Conservation (phyloP, 2,113 vertebrate species). For the Rhinolophus ferrumequinum region DNA sequence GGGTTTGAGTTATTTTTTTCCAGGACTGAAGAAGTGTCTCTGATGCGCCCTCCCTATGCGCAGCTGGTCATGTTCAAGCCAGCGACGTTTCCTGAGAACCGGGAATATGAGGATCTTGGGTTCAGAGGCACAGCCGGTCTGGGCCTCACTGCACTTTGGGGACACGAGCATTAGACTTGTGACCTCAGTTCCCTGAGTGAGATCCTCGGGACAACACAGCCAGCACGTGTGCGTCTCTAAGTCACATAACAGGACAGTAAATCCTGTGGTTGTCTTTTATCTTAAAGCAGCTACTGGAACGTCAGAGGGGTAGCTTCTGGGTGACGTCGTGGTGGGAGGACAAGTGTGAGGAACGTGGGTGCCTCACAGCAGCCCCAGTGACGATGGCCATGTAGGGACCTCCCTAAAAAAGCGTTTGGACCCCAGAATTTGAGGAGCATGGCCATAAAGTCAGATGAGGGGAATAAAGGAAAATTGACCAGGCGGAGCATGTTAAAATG, state of each 20-base stretch:
- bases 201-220: neutral
- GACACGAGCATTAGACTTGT: neutral
- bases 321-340: fast-evolving
- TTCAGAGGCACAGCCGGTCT: neutral
- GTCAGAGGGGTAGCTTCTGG: neutral
- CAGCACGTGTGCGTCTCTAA: neutral
- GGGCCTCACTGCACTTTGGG: neutral
- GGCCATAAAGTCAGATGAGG: neutral
- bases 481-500: neutral
- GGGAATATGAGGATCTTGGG: neutral
- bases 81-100: neutral
- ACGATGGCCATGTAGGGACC: neutral
- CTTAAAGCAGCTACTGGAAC: neutral
- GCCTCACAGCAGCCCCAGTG: neutral
- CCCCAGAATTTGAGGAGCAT: neutral
- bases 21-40: neutral
- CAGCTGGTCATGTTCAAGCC: neutral
- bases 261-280: neutral
- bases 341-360: neutral
- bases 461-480: neutral
- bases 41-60: neutral
- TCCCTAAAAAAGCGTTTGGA: neutral
- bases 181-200: neutral
- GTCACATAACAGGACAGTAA: neutral
- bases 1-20: neutral